Percentiles rank a stretch among this genome's conserved stretches.
Evolutionary conservation across 1,140 invertebrate species (phyloP).

Genomic region (Grapholita molesta): DNA sequence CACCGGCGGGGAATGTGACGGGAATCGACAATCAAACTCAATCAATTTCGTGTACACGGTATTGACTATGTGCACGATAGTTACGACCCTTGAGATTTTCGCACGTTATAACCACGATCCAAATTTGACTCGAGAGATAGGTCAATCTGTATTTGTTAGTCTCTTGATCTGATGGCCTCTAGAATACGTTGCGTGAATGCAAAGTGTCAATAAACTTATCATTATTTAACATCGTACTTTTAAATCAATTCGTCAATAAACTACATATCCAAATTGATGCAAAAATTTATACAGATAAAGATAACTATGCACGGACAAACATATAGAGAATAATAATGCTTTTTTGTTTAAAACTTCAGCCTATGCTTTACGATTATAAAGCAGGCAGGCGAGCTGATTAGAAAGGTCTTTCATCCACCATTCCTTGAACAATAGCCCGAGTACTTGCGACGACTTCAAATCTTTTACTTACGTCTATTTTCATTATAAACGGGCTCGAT

Average conservation of each 20-base stretch:
- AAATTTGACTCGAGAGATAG: too few relatives aligned
- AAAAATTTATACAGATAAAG: background rate
- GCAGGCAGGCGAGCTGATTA: background rate
- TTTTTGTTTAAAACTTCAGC: background rate
- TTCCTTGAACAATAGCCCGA: conserved; percentile 23
- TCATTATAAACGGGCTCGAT: conserved; percentile 37
- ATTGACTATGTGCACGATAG: background rate
- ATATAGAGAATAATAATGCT: background rate
- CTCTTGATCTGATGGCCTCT: background rate
- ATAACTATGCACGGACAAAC: background rate
- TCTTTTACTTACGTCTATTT: conserved; percentile 30
- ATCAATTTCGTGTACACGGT: background rate
- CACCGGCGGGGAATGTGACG: background rate
- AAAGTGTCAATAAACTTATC: background rate
- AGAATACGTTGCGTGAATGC: background rate
- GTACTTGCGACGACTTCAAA: conserved; percentile 25
- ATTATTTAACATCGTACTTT: background rate
- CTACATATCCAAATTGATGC: background rate
- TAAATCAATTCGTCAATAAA: background rate
- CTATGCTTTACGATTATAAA: background rate
- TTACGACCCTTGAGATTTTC: background rate
- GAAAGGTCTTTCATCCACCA: conserved; percentile 19
- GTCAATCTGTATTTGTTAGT: too few relatives aligned
- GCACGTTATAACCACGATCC: too few relatives aligned
- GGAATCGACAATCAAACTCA: background rate